Percentiles rank a stretch among this genome's conserved stretches.
These are phyloP conservation scores for Rynchops niger DNA, from an alignment of 2,113 vertebrate genomes.

Conservation along the genomic window DNA sequence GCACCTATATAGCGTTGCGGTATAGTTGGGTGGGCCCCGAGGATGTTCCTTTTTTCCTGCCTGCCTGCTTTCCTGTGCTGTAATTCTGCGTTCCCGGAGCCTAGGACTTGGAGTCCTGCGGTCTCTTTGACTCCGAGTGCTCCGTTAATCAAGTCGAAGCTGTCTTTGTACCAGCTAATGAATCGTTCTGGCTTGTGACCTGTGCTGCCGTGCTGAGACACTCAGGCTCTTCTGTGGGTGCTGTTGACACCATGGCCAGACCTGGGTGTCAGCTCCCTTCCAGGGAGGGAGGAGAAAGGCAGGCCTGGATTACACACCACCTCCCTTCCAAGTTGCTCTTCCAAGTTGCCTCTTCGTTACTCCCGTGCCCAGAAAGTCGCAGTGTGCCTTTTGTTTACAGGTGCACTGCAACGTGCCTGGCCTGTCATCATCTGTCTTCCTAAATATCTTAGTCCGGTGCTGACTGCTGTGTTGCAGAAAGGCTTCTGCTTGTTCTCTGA, in stretches of 20 bases:
- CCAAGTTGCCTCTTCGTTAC: neutral
- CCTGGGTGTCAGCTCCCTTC: neutral
- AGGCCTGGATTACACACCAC: neutral
- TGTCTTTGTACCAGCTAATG: neutral
- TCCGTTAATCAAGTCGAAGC: neutral
- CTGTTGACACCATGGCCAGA: neutral
- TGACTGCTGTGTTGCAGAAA: neutral
- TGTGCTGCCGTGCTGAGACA: neutral
- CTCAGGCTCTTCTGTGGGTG: neutral
- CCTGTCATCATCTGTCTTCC: neutral
- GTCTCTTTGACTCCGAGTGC: neutral
- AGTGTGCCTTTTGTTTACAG: neutral
- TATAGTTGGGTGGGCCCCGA: neutral
- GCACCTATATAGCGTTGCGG: neutral
- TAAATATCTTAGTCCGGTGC: rapidly evolving
- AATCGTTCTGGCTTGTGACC: neutral
- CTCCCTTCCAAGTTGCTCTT: neutral
- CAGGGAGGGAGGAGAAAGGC: neutral
- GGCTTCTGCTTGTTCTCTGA: neutral
- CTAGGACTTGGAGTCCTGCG: neutral
- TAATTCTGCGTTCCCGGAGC: neutral
- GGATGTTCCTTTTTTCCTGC: neutral
- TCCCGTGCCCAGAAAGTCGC: neutral
- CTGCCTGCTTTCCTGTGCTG: neutral
- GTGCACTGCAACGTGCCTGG: rapidly evolving